Evolutionary conservation across 2,113 vertebrate genomes (phyloP), one percentile per base, ranked within the genome.

Genomic region (Apus apus): DNA sequence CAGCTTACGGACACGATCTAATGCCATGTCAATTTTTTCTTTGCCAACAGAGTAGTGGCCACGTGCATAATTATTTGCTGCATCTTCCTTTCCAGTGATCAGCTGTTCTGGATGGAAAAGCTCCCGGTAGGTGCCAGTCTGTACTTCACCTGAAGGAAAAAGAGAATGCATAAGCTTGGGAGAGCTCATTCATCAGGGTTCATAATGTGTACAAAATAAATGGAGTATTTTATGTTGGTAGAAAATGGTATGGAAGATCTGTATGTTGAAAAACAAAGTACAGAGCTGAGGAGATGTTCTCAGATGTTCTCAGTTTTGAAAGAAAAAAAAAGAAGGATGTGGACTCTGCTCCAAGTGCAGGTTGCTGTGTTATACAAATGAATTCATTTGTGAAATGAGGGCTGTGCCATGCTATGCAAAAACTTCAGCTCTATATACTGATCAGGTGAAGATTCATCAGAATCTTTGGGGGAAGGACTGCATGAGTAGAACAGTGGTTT

Each of bases 51-150:
- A 97, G 38, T 98, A 98, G 87, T 98, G 97, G 10, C 98, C 98
- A 5, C 98, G 97, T 27, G 98, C 98, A 2, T 98, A 98, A 76
- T 98, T 98, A 67, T 98, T 98, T 11, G 98, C 98, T 8, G 98
- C 98, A 23, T 98, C 98, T 84, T 98, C 98, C 73, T 98, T 98
- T 20, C 97, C 98, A 10, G 97, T 97, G 80, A 98, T 98, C 61
- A 98, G 90, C 73, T 98, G 98, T 58, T 98, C 97, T 21, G 98
- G 98, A 56, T 98, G 98, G 88, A 98, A 98, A 58, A 98, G 98
- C 34, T 97, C 95, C 7, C 94, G 93, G 72, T 98, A 98, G 22
- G 95, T 95, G 27, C 98, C 98, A 43, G 96, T 92, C 22, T 97
- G 95, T 40, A 98, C 97, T 65, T 98, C 98, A 92, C 98, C 98